Percentiles rank a stretch among this genome's conserved stretches.
These are phyloP conservation scores for Spisula subtruncata DNA, from an alignment of 2,888 invertebrate species.

Conservation along the genomic window DNA sequence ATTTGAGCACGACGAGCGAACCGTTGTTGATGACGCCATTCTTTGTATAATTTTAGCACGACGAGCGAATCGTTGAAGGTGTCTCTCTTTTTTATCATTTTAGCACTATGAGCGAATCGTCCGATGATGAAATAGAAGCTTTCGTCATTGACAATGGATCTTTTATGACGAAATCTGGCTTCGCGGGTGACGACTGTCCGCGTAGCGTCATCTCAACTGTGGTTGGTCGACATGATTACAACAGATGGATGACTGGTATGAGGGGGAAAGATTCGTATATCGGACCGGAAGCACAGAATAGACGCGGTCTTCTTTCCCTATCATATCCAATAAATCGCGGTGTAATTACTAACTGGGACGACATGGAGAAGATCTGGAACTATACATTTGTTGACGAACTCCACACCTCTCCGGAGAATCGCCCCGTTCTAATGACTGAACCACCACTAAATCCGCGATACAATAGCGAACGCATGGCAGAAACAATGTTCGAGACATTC, in stretches of 20 bases:
- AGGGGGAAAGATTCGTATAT: slow-evolving; percentile 74
- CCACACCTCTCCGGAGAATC: slow-evolving; percentile 91
- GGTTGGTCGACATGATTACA: slow-evolving; percentile 77
- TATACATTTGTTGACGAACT: slow-evolving; percentile 84
- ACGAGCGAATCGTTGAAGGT: too few species aligned
- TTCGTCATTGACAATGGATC: slow-evolving; percentile 93
- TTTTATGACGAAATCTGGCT: slow-evolving; percentile 88
- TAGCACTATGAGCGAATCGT: not conserved
- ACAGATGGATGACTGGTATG: slow-evolving; percentile 82
- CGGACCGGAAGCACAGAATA: slow-evolving; percentile 39
- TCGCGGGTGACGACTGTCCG: slow-evolving; percentile 82
- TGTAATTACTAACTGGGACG: slow-evolving; percentile 43
- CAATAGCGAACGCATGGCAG: slow-evolving; percentile 95
- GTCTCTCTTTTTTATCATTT: not conserved
- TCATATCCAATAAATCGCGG: slow-evolving; percentile 42
- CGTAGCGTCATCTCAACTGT: slow-evolving; percentile 82
- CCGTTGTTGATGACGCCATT: too few species aligned
- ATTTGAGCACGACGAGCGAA: too few species aligned
- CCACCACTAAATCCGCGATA: slow-evolving; percentile 96
- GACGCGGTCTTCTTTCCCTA: slow-evolving; percentile 41
- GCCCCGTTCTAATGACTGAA: slow-evolving; percentile 95
- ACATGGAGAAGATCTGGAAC: slow-evolving; percentile 81
- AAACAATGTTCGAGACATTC: slow-evolving; percentile 90
- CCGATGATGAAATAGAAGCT: slow-evolving; percentile 86
- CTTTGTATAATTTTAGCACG: too few species aligned